Percentiles rank a stretch among this genome's conserved stretches.
These are phyloP conservation scores for Ornithorhynchus anatinus DNA, from an alignment of 2,113 vertebrate genomes.

Conservation along the genomic window DNA sequence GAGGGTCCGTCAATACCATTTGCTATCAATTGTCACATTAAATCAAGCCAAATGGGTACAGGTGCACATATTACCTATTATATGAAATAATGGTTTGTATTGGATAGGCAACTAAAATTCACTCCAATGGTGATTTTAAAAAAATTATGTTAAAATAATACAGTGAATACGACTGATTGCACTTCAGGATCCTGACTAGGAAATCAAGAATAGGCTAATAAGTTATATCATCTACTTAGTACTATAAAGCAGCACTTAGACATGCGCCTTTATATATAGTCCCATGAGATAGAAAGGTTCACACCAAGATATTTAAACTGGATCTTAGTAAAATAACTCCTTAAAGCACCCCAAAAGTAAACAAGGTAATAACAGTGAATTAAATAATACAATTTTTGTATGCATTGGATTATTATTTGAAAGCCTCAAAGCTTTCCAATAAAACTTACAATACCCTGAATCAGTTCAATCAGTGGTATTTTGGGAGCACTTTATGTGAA, in stretches of 20 bases:
- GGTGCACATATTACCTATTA: neutral
- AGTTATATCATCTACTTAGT: neutral
- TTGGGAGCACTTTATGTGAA: too few relatives aligned
- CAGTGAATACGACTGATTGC: neutral
- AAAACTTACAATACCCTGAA: too few relatives aligned
- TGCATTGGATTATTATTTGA: too few relatives aligned
- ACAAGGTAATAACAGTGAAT: neutral
- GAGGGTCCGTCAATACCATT: neutral
- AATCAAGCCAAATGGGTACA: neutral
- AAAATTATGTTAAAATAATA: neutral
- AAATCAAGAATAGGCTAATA: neutral
- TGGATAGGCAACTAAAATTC: neutral
- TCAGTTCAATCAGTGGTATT: too few relatives aligned
- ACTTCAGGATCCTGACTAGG: neutral
- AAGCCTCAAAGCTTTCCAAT: too few relatives aligned
- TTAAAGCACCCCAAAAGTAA: neutral
- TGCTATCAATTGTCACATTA: conserved; percentile 9
- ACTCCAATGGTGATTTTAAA: neutral
- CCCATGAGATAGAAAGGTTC: neutral
- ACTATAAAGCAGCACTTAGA: neutral
- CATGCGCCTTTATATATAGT: neutral
- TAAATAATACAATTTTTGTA: too few relatives aligned
- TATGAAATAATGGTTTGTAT: neutral
- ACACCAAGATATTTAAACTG: neutral
- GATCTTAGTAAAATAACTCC: neutral